These are phyloP conservation scores for Aquatica leii DNA, from an alignment of 2,888 invertebrate genomes.

Conservation along the genomic window DNA sequence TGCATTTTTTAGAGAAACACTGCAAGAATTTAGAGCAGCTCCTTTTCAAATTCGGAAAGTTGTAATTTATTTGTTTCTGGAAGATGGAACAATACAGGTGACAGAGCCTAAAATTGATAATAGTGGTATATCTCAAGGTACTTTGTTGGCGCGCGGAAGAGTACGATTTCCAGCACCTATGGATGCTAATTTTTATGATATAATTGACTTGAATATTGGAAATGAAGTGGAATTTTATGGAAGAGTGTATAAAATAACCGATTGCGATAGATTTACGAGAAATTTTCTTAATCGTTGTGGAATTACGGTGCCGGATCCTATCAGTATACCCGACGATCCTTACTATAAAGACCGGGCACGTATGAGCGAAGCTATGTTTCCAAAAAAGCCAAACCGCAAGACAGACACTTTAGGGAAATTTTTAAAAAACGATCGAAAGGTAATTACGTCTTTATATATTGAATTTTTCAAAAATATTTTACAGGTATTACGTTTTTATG, in stretches of 20 bases:
- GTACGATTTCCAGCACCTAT: slow-evolving; percentile 79
- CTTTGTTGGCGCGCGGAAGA: slow-evolving; percentile 82
- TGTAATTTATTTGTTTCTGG: slow-evolving; percentile 85
- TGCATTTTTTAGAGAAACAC: slow-evolving; percentile 81
- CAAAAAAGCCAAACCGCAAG: slow-evolving; percentile 65
- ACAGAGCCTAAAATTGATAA: slow-evolving; percentile 82
- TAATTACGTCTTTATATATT: slow-evolving; percentile 34
- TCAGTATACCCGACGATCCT: slow-evolving; percentile 66
- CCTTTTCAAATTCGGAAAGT: slow-evolving; percentile 79
- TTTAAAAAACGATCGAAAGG: slow-evolving; percentile 79
- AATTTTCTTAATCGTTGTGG: slow-evolving; percentile 86
- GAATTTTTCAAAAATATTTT: slow-evolving; percentile 4
- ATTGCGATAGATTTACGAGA: slow-evolving; percentile 88
- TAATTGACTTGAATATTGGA: slow-evolving; percentile 88
- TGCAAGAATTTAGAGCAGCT: slow-evolving; percentile 75
- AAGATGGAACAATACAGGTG: slow-evolving; percentile 92
- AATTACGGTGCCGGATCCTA: slow-evolving; percentile 79
- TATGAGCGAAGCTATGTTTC: slow-evolving; percentile 52
- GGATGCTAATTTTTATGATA: slow-evolving; percentile 79
- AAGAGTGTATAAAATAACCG: slow-evolving; percentile 80
- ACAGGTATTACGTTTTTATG: slow-evolving; percentile 75
- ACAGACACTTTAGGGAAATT: slow-evolving; percentile 79
- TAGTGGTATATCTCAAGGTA: slow-evolving; percentile 87
- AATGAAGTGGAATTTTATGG: slow-evolving; percentile 82
- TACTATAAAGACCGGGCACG: slow-evolving; percentile 61